Base-by-base conservation (phyloP, 2,797 vertebrate genomes). In the Aselliscus stoliczkanus region DNA sequence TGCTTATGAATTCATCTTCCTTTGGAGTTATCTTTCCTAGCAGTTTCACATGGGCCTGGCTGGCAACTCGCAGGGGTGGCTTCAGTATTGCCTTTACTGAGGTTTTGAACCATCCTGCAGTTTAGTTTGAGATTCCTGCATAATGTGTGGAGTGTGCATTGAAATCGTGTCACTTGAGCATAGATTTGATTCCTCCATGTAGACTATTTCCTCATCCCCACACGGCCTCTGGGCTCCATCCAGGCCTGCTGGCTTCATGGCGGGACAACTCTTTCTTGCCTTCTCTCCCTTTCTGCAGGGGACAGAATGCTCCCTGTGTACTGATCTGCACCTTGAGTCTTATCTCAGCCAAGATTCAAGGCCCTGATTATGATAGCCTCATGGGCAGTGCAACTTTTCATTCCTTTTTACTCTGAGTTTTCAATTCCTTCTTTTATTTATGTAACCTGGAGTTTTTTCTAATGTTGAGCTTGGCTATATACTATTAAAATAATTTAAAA, bases 401-500 rank as follows among this genome's bases (percentile, higher is more conserved):
- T 82, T 88, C 20, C 52, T 88, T 87, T 88, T 89, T 72, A 72
- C 12, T 86, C 10, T 44, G 82, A 77, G 37, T 39, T 87, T 70
- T 47, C 62, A 90, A 93, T 93, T 31, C 52, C 39, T 54, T 70
- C 76, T 79, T 93, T 50, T n/a, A 87, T 67, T 90, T 83, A 47
- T 76, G 31, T 62, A 94, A 81, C 27, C 58, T 93, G 69, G 50
- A 31, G 56, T 73, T 85, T 47, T 34, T 21, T 13, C 64, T 60
- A 23, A 52, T 72, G 23, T 83, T 88, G 77, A 88, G 42, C 2
- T 92, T 90, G 56, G 76, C 56, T 94, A 92, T 6, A 58, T 60
- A 47, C 44, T 84, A 90, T 73, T 65, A 77, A 90, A 92, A 72
- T 90, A 70, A 93, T 93, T 89, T 87, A 37, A 92, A 87, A 29